A percentile compares a stretch with the other conserved stretches of the same genome.
Conservation (phyloP, 2,888 invertebrate species). For the Coelopa pilipes region DNA sequence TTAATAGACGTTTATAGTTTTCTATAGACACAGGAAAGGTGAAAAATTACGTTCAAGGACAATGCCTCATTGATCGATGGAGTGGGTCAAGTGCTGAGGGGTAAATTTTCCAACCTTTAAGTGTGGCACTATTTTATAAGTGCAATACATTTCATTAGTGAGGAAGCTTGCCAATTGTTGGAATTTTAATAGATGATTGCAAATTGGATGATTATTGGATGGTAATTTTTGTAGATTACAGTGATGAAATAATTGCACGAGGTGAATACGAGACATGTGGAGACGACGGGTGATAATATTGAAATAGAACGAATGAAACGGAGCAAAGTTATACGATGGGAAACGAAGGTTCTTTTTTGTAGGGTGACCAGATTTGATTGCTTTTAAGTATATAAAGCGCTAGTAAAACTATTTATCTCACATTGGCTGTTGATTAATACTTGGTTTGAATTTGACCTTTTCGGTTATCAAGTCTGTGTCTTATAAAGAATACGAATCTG, state of each 20-base stretch:
- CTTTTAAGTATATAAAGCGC: background rate
- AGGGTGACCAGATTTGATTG: background rate
- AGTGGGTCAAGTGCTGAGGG: background rate
- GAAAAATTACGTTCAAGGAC: conserved; percentile 62
- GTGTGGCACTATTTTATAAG: background rate
- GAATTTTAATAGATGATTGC: no score
- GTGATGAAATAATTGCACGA: conserved; percentile 1
- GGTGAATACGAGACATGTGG: conserved; percentile 2
- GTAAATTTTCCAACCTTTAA: background rate
- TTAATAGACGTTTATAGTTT: no score
- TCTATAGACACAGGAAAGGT: conserved; percentile 42
- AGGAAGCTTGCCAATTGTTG: no score
- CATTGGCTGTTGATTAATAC: no score
- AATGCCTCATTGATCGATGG: conserved; percentile 37
- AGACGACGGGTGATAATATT: background rate
- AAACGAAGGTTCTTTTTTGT: background rate
- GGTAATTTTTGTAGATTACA: no score
- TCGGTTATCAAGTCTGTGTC: no score
- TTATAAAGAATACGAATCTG: no score
- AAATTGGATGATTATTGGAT: no score
- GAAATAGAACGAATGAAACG: background rate
- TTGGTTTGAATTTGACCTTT: no score
- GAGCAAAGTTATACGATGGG: background rate
- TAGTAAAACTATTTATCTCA: no score
- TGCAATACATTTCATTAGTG: no score